Percentiles rank a stretch among this genome's conserved stretches.
These are phyloP conservation scores for Rhogogaster chlorosoma DNA, from an alignment of 2,888 invertebrate genomes.

Conservation along the genomic window DNA sequence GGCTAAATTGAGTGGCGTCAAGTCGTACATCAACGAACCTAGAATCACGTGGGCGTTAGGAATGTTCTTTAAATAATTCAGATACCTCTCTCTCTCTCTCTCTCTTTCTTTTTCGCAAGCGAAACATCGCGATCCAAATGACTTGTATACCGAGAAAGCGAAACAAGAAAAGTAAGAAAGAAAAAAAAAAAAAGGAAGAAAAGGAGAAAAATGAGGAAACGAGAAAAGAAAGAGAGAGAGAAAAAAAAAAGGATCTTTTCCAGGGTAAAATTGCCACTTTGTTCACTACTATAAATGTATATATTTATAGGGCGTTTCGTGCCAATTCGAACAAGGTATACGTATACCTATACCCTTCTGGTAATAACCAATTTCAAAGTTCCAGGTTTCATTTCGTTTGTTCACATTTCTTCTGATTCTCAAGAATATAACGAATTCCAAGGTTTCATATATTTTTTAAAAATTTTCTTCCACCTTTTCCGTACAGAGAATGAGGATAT, in stretches of 20 bases:
- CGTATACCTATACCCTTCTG: not conserved
- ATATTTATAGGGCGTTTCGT: not conserved
- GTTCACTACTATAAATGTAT: not conserved
- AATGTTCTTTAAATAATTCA: conserved; percentile 46
- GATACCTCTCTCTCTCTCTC: conserved; percentile 14
- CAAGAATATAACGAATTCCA: not conserved
- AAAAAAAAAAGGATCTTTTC: not conserved
- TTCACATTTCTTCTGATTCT: not conserved
- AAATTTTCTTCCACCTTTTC: not conserved
- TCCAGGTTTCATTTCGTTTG: not conserved
- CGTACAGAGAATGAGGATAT: not conserved
- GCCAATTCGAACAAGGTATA: not conserved
- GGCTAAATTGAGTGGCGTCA: conserved; percentile 46
- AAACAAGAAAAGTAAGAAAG: not conserved
- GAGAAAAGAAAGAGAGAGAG: not conserved
- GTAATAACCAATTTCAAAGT: not conserved
- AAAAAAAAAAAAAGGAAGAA: not conserved
- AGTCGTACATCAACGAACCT: conserved; percentile 39
- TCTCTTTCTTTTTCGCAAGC: not conserved
- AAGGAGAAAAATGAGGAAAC: not conserved
- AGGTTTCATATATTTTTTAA: not conserved
- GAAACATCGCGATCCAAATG: not conserved
- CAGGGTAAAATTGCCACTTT: conserved; percentile 5
- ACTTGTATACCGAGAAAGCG: not conserved
- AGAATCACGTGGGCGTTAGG: conserved; percentile 36